Conservation (phyloP, 1,140 invertebrate species). For the Cheumatopsyche charites region DNA sequence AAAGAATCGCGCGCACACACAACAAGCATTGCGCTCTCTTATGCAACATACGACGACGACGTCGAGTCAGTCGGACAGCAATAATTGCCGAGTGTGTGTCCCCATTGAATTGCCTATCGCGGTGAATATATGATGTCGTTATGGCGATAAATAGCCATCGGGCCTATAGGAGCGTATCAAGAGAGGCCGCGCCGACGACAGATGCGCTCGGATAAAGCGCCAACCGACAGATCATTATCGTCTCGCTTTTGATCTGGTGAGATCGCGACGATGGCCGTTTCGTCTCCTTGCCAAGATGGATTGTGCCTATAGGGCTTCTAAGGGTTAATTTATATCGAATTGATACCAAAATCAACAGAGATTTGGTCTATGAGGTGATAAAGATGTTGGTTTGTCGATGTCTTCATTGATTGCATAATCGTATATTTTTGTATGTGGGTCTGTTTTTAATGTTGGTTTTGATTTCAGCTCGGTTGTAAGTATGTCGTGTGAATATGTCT, state of each 20-base stretch:
- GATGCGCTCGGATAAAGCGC: constrained; percentile 45
- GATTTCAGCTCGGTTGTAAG: no score
- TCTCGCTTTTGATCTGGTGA: constrained; percentile 14
- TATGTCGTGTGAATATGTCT: no score
- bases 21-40: neutral
- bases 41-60: constrained; percentile 30
- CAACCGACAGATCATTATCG: constrained; percentile 46
- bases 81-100: constrained; percentile 41
- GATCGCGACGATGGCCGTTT: neutral
- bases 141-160: constrained; percentile 45
- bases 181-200: constrained; percentile 36
- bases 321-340: no score
- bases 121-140: constrained; percentile 49
- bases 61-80: constrained; percentile 43
- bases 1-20: neutral
- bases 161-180: constrained; percentile 17
- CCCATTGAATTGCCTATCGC: constrained; percentile 48
- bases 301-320: no score
- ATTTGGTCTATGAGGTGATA: no score
- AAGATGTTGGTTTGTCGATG: no score
- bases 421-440: no score
- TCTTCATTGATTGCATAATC: no score
- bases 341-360: no score
- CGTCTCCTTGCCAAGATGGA: no score
- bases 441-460: no score